These are phyloP conservation scores for Geococcyx californianus DNA, from an alignment of 2,113 vertebrate species.

Conservation along the genomic window DNA sequence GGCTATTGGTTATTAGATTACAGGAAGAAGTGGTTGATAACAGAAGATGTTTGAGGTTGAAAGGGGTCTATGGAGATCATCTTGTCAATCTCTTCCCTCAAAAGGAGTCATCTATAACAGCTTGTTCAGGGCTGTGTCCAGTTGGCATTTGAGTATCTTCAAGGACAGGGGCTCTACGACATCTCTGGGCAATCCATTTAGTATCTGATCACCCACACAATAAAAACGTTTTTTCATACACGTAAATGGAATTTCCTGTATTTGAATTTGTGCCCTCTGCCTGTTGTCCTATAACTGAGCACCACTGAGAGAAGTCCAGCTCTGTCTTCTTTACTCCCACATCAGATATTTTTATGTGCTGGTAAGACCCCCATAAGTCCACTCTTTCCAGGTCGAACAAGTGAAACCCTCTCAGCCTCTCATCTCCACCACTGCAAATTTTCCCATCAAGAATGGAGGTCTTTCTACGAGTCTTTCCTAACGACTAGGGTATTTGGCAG, in stretches of 20 bases:
- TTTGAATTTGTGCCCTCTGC: background rate
- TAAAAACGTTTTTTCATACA: background rate
- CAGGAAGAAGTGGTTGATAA: background rate
- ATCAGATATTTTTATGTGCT: background rate
- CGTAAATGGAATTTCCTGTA: background rate
- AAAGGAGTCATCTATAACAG: background rate
- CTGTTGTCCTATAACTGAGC: background rate
- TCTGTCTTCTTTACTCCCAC: background rate
- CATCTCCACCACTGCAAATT: background rate
- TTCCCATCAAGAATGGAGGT: background rate
- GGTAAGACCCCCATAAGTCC: background rate
- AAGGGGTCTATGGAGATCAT: background rate
- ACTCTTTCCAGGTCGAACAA: background rate
- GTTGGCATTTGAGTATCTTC: background rate
- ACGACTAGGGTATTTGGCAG: background rate
- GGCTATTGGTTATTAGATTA: conserved; percentile 7
- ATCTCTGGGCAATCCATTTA: background rate
- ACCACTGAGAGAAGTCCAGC: background rate
- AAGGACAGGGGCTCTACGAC: background rate
- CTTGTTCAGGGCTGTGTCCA: background rate
- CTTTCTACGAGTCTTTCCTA: background rate
- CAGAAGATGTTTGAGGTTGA: background rate
- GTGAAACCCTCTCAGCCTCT: background rate
- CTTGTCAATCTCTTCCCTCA: accelerated
- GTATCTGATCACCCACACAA: background rate